Evolutionary conservation across 2,797 vertebrate species (phyloP).

Genomic region (Macropodus opercularis): DNA sequence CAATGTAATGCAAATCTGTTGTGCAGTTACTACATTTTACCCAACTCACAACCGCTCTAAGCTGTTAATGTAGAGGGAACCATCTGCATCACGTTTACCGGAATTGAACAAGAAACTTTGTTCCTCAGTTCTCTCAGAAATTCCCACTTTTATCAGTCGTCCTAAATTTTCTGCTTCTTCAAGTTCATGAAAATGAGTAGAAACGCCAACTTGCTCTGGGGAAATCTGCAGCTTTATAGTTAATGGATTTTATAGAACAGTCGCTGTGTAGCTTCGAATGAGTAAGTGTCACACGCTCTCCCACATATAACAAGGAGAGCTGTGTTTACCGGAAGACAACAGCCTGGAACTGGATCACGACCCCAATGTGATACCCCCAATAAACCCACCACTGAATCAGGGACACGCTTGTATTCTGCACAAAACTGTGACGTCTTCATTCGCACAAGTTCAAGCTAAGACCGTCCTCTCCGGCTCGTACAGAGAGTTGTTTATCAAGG

Average conservation of each 20-base stretch:
- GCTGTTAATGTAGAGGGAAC: too few species aligned
- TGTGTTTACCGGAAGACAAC: neutral
- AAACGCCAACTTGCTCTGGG: neutral
- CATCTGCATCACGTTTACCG: too few species aligned
- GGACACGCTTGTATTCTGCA: neutral
- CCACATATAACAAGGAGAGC: constrained; percentile 1
- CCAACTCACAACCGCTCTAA: too few species aligned
- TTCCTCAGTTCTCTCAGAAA: too few species aligned
- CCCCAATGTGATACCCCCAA: too few species aligned
- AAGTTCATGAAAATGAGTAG: constrained; percentile 3
- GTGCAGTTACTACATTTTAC: too few species aligned
- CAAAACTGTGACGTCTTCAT: constrained; percentile 6
- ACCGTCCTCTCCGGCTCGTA: constrained; percentile 7
- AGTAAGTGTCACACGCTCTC: neutral
- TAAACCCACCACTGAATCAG: too few species aligned
- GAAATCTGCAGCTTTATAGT: neutral
- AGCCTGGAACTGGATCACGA: neutral
- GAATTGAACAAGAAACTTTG: too few species aligned
- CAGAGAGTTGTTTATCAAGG: constrained; percentile 45
- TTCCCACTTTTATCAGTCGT: neutral
- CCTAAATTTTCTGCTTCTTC: constrained; percentile 6
- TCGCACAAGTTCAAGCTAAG: neutral
- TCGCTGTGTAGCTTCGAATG: neutral
- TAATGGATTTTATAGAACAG: neutral
- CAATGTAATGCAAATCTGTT: too few species aligned